phyloP scores from a whole-genome alignment of 2,888 invertebrate species.

The Eumerus sabulonum region DNA sequence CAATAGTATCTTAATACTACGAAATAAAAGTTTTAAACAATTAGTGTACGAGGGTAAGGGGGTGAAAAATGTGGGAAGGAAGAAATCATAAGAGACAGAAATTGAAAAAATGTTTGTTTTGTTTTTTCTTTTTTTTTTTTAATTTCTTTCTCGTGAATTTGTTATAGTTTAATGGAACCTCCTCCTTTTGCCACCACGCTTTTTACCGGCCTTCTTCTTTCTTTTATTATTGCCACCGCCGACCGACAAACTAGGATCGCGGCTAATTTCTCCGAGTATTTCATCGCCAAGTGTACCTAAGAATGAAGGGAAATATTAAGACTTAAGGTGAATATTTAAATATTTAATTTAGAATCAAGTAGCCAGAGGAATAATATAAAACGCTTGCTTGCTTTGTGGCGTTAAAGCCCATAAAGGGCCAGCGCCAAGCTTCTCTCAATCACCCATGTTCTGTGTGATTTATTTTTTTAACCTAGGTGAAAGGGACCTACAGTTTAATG shows the following conservation, averaged over 20 bases:
- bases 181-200: slow-evolving; percentile 80
- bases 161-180: slow-evolving; percentile 75
- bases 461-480: no score
- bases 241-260: slow-evolving; percentile 75
- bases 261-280: slow-evolving; percentile 82
- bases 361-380: no score
- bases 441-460: no score
- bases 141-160: slow-evolving; percentile 26
- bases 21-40: slow-evolving; percentile 15
- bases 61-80: neutral
- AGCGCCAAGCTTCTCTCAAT: no score
- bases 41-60: neutral
- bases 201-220: slow-evolving; percentile 76
- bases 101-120: no score
- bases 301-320: no score
- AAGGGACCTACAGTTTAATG: no score
- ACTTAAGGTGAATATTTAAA: no score
- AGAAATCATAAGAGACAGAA: slow-evolving; percentile 1
- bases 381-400: no score
- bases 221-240: slow-evolving; percentile 79
- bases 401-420: no score
- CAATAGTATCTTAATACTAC: slow-evolving; percentile 23
- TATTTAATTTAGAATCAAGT: neutral
- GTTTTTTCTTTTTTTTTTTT: no score
- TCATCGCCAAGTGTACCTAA: slow-evolving; percentile 86